These are phyloP conservation scores for Prunella strophiata DNA, from an alignment of 2,797 vertebrate genomes.

Conservation along the genomic window DNA sequence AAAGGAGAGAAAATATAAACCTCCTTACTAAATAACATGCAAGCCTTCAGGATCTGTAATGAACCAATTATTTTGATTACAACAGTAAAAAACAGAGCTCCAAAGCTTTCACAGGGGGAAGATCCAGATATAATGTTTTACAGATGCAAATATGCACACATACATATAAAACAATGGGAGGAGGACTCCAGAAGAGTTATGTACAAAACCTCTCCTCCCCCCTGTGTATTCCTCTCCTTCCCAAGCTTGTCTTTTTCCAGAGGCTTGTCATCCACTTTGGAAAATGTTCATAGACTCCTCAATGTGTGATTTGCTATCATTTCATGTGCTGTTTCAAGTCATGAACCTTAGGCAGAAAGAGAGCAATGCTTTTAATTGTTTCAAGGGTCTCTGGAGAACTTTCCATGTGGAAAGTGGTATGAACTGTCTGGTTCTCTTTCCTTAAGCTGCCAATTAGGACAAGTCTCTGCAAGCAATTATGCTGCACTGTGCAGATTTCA, in stretches of 20 bases:
- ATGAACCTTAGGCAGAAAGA: slow-evolving; percentile 19
- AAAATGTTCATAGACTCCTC: slow-evolving; percentile 2
- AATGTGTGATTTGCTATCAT: not conserved
- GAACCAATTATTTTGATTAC: not conserved
- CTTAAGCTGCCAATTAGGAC: slow-evolving; percentile 54
- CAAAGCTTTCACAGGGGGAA: not conserved
- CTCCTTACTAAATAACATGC: not conserved
- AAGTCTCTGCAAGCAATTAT: slow-evolving; percentile 32
- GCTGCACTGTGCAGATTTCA: not conserved
- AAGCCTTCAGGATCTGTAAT: not conserved
- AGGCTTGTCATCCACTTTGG: not conserved
- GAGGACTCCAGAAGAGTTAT: not conserved
- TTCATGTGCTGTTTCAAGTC: slow-evolving; percentile 17
- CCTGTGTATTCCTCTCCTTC: not conserved
- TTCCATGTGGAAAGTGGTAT: not conserved
- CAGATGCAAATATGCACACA: not conserved
- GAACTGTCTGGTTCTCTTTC: not conserved
- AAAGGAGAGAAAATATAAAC: not conserved
- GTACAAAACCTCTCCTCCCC: not conserved
- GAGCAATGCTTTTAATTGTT: slow-evolving; percentile 40
- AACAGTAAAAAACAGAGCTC: not conserved
- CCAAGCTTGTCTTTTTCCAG: not conserved
- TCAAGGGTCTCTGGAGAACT: slow-evolving; percentile 20
- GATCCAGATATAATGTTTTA: not conserved
- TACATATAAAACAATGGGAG: not conserved